phyloP scores from a whole-genome alignment of 1,140 invertebrate species.

The Maconellicoccus hirsutus region DNA sequence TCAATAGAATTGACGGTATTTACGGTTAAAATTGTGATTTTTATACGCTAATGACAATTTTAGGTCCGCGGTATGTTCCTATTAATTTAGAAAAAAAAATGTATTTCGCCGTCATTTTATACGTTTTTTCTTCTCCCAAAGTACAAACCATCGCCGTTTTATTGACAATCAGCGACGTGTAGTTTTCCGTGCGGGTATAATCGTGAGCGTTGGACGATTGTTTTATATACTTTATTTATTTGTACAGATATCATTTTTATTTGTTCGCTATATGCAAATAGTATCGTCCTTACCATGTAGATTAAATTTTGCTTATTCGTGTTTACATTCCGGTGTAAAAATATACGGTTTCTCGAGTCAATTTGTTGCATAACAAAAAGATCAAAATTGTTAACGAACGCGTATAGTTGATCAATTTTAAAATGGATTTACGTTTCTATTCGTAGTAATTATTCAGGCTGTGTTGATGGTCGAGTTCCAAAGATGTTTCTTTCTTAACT shows the following conservation, averaged over 20 bases:
- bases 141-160: no score
- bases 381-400: not conserved
- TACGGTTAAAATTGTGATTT: not conserved
- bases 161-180: not conserved
- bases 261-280: no score
- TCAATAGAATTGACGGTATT: not conserved
- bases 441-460: conserved; percentile 3
- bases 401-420: not conserved
- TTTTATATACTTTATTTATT: not conserved
- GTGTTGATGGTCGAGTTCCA: not conserved
- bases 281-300: not conserved
- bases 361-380: not conserved
- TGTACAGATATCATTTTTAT: not conserved
- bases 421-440: not conserved
- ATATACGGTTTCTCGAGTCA: not conserved
- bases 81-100: not conserved
- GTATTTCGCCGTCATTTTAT: not conserved
- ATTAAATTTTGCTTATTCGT: not conserved
- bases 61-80: not conserved
- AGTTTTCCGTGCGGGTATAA: not conserved
- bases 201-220: not conserved
- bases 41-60: not conserved
- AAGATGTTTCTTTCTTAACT: not conserved
- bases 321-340: not conserved
- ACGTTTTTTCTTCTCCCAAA: not conserved